Percentiles rank a stretch among this genome's conserved stretches.
These are phyloP conservation scores for Agrilus planipennis DNA, from an alignment of 1,140 invertebrate species.

Conservation along the genomic window DNA sequence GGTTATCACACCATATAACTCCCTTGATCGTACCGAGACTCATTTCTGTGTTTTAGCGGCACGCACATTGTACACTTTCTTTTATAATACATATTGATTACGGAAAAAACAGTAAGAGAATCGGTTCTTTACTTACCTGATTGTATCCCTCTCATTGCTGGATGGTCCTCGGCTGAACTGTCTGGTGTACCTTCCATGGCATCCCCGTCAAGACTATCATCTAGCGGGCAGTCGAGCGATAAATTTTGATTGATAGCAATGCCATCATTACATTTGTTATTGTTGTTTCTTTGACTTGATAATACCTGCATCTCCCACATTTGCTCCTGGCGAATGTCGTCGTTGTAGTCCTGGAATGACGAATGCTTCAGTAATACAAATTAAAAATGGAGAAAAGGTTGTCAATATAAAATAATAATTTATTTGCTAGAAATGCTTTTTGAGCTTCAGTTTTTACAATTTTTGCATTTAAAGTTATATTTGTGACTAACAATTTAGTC, in stretches of 20 bases:
- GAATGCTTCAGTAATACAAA: slow-evolving; percentile 2
- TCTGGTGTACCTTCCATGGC: slow-evolving; percentile 30
- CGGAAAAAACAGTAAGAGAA: too few species aligned
- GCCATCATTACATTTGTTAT: slow-evolving; percentile 26
- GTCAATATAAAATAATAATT: too few species aligned
- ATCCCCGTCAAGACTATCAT: slow-evolving; percentile 26
- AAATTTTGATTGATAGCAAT: slow-evolving; percentile 18
- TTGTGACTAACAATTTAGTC: too few species aligned
- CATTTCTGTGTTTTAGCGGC: too few species aligned
- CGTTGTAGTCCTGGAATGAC: slow-evolving; percentile 55
- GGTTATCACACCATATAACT: too few species aligned
- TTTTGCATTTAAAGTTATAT: too few species aligned
- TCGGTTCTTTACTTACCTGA: slow-evolving; percentile 35
- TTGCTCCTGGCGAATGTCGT: slow-evolving; percentile 74
- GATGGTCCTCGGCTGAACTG: slow-evolving; percentile 34
- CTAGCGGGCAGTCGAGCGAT: slow-evolving; percentile 21
- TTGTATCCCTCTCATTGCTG: slow-evolving; percentile 34
- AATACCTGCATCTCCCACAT: slow-evolving; percentile 67
- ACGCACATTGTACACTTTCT: too few species aligned
- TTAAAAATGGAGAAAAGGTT: too few species aligned
- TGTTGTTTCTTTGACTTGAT: slow-evolving; percentile 26
- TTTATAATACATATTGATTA: too few species aligned
- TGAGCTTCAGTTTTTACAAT: too few species aligned
- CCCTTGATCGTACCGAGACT: too few species aligned
- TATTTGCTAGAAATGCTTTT: too few species aligned